Base-by-base conservation (phyloP, 2,888 invertebrate species). In the Venusia cambrica region DNA sequence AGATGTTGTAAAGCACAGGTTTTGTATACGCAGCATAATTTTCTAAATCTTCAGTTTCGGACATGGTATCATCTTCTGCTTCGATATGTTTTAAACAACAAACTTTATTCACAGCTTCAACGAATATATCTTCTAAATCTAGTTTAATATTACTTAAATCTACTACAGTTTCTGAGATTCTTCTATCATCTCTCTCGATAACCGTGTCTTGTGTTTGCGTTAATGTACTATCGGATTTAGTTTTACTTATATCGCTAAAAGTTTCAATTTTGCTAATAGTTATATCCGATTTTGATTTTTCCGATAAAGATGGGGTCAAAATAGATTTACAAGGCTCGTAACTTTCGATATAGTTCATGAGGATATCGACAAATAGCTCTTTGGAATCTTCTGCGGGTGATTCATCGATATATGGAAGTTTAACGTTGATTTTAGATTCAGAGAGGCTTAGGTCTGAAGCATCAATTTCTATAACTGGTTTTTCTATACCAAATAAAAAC, bases 141-240 rank as follows among this genome's bases (percentile, higher is more conserved):
- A 74, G 70, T 50, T 87, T 87, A 0, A 87, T 42, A 14, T 76
- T 62, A 31, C 84, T 84, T 6, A 87, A 50, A 46, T 87, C 87
- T 0, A 87, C 62, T 0, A 78, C 71, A 0, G 84, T 80, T 58
- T 87, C 87, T 0, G 87, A 87, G 17, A 87, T 77, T 0, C 85
- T 54, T 48, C 85, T 53, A 4, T 67, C 69, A 3, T 11, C 56
- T 52, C 60, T 66, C n/a, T 85, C 83, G 45, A 87, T 75, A 0
- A 87, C 83, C 0, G 87, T 87, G 5, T 87, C 87, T 57, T 75
- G 79, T 1, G 87, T 87, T 7, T 83, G 81, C 0, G 84, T 85
- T 8, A 87, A 43, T 0, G 87, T 87, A 0, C 84, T 83, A 48
- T 87, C 87, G 0, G 87, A 87, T 67, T 87, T 87, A 0, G 87